Evolutionary conservation across 2,797 vertebrate genomes (phyloP).

Genomic region (Malacoctenus gilli): DNA sequence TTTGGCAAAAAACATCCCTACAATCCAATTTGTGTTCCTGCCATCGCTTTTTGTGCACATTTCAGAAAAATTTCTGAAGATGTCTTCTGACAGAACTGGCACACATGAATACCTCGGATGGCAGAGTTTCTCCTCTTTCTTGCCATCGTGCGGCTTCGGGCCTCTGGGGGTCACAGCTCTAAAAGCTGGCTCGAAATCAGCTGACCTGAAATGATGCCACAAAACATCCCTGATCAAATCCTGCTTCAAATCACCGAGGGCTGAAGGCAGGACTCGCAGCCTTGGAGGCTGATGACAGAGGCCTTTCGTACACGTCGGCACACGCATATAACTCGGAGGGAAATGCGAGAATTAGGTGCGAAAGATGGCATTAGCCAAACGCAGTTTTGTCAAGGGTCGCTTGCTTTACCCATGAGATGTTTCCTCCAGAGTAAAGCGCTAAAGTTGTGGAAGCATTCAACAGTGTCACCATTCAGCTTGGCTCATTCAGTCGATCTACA

Average conservation of each 20-base stretch:
- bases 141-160: not conserved
- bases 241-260: conserved; percentile 29
- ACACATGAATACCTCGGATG: conserved; percentile 1
- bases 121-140: conserved; percentile 5
- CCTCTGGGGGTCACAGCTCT: conserved; percentile 9
- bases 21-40: conserved; percentile 7
- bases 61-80: conserved; percentile 8
- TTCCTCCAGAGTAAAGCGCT: no score
- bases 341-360: not conserved
- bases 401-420: no score
- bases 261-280: conserved; percentile 31
- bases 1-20: conserved; percentile 2
- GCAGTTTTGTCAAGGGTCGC: no score
- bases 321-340: conserved; percentile 26
- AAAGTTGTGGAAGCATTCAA: no score
- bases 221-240: conserved; percentile 36
- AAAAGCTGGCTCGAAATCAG: conserved; percentile 34
- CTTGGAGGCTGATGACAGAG: conserved; percentile 20
- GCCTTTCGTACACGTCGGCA: conserved; percentile 15
- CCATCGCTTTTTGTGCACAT: not conserved
- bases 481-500: no score
- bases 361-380: no score
- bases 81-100: not conserved
- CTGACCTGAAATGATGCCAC: conserved; percentile 28
- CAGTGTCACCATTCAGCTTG: no score